Conservation (phyloP, 2,888 invertebrate species). For the Proisotoma minuta region DNA sequence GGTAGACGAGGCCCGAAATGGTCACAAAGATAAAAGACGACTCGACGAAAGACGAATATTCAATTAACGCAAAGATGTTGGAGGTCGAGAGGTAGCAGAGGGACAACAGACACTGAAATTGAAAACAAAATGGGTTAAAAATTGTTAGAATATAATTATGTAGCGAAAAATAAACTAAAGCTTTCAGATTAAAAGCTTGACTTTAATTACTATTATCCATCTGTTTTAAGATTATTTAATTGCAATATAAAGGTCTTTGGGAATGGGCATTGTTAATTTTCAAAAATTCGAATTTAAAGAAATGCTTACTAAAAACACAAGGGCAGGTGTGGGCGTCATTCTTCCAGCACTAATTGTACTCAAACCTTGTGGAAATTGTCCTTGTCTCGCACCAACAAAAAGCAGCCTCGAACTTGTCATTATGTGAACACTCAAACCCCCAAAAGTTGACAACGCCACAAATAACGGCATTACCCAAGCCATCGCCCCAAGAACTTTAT, state of each 20-base stretch:
- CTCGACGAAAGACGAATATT: slow-evolving; percentile 87
- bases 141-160: no score
- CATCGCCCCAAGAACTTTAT: slow-evolving; percentile 61
- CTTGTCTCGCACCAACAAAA: slow-evolving; percentile 63
- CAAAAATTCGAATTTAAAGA: no score
- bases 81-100: slow-evolving; percentile 77
- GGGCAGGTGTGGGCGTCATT: slow-evolving; percentile 77
- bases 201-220: no score
- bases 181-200: no score
- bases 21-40: slow-evolving; percentile 85
- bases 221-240: no score
- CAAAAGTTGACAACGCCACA: slow-evolving; percentile 77
- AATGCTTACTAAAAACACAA: slow-evolving; percentile 62
- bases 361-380: slow-evolving; percentile 76
- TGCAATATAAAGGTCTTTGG: no score
- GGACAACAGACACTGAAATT: slow-evolving; percentile 71
- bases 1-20: slow-evolving; percentile 75
- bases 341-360: slow-evolving; percentile 69
- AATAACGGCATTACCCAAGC: slow-evolving; percentile 70
- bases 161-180: no score
- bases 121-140: not conserved
- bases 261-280: no score
- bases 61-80: slow-evolving; percentile 79
- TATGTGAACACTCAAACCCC: slow-evolving; percentile 66
- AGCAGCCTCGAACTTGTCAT: slow-evolving; percentile 34